Evolutionary conservation across 1,140 invertebrate genomes (phyloP), one percentile per base, ranked within the genome.

Genomic region (Meteorus sp.): DNA sequence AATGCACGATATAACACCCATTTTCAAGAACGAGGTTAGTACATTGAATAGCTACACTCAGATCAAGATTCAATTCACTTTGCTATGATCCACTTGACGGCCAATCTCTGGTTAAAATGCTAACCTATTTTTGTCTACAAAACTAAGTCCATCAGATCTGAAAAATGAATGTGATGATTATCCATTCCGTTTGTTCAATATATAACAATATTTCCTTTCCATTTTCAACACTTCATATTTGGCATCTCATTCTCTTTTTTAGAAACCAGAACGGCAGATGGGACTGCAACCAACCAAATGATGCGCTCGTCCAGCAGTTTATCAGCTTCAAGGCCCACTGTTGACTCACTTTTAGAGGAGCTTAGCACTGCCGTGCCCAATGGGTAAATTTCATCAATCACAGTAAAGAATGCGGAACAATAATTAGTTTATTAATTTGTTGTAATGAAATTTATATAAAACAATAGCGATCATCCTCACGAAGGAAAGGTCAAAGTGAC

Each of bases 291-390:
- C 17, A 78, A 74, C 55, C 76, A 77, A 20, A 71, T 76, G 61
- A 65, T 78, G 37, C 70, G 76, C 15, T 78, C 77, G 31, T 63
- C 75, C 11, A 79, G 75, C 57, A 79, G 74, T 52, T 64, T 78
- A 60, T 77, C 78, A 39, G 69, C 69, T 8, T 66, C 67, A 45
- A 83, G 91, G 51, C 91, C 90, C 11, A 88, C 92, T 0, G 91
- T 96, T 41, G 93, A 96, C 74, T 91, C 89, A 62, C 82, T 96
- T 17, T 79, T 96, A 11, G 93, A 95, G 61, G 92, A 96, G 75
- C 82, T 96, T 58, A 90, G 86, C 78, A 86, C 89, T 55, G 87
- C 88, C 52, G 78, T 89, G 57, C 85, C 86, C 15, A 89, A 90
- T 77, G 89, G 89, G 90, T 92, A 75, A 86, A n/a, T n/a, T n/a